Percentiles rank a stretch among this genome's conserved stretches.
Evolutionary conservation across 2,888 invertebrate genomes (phyloP).

Genomic region (Esperia sulphurella): DNA sequence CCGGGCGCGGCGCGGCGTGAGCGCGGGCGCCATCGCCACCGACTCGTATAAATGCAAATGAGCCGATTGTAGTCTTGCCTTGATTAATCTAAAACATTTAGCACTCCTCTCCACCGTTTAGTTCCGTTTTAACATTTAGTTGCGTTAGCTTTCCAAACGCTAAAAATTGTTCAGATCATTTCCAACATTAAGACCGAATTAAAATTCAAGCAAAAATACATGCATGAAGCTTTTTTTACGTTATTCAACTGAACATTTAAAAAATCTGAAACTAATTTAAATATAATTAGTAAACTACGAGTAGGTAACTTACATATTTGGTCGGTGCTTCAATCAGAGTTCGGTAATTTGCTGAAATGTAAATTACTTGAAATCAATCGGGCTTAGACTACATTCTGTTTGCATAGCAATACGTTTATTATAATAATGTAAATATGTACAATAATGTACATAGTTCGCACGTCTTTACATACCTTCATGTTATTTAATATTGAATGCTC

Average conservation of each 20-base stretch:
- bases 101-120: constrained; percentile 27
- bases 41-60: constrained; percentile 65
- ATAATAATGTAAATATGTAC: background rate
- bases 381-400: no score
- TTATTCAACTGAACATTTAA: no score
- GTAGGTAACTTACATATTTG: no score
- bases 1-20: constrained; percentile 25
- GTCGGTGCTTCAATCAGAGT: no score
- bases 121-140: background rate
- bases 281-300: no score
- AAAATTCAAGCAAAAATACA: background rate
- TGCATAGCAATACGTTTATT: background rate
- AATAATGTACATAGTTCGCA: no score
- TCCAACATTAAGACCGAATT: no score
- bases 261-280: no score
- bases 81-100: constrained; percentile 64
- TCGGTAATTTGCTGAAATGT: no score
- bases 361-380: background rate
- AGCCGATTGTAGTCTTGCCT: constrained; percentile 54
- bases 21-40: constrained; percentile 39
- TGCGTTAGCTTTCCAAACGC: background rate
- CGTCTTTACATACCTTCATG: background rate
- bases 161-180: no score
- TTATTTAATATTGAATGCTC: constrained; percentile 45
- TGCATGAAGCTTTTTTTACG: no score